Percentiles rank a stretch among this genome's conserved stretches.
phyloP scores from a whole-genome alignment of 64 coral and sea anemone genomes.

The Montipora capricornis region DNA sequence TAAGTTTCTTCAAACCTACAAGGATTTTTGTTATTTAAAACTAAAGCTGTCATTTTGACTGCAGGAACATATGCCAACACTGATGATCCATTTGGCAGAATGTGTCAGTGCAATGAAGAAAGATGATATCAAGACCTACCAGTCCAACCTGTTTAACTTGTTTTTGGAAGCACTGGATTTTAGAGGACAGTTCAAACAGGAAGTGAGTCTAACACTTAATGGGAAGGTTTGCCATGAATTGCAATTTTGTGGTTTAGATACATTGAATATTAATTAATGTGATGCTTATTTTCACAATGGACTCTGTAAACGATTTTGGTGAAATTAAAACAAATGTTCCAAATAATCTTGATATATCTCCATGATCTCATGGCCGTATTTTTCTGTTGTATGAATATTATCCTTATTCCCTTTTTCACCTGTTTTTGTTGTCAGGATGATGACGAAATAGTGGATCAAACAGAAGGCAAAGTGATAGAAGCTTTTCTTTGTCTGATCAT shows the following conservation, averaged over 20 bases:
- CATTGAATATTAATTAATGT: no score
- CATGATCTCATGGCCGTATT: not conserved
- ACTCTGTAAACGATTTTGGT: no score
- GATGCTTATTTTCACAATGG: no score
- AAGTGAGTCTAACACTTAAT: not conserved
- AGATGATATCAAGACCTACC: slow-evolving; percentile 79
- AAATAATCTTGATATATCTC: no score
- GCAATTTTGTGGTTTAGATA: no score
- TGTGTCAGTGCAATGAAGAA: slow-evolving; percentile 75
- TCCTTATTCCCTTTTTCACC: not conserved
- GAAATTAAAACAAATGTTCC: no score
- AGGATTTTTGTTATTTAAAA: no score
- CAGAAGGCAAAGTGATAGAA: slow-evolving; percentile 73
- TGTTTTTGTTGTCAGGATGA: slow-evolving; percentile 40
- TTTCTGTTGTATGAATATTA: not conserved
- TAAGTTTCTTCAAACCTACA: no score
- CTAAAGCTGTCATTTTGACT: not conserved
- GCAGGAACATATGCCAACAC: slow-evolving; percentile 5
- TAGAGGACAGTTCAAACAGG: slow-evolving; percentile 75
- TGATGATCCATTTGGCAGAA: slow-evolving; percentile 70
- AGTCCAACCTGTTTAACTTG: slow-evolving; percentile 77
- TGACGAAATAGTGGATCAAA: slow-evolving; percentile 58
- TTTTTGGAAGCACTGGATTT: slow-evolving; percentile 89
- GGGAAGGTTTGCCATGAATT: no score
- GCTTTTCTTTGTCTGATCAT: slow-evolving; percentile 84